Percentiles rank a stretch among this genome's conserved stretches.
Evolutionary conservation across 2,797 vertebrate species (phyloP).

Genomic region (Xerus rutilus): DNA sequence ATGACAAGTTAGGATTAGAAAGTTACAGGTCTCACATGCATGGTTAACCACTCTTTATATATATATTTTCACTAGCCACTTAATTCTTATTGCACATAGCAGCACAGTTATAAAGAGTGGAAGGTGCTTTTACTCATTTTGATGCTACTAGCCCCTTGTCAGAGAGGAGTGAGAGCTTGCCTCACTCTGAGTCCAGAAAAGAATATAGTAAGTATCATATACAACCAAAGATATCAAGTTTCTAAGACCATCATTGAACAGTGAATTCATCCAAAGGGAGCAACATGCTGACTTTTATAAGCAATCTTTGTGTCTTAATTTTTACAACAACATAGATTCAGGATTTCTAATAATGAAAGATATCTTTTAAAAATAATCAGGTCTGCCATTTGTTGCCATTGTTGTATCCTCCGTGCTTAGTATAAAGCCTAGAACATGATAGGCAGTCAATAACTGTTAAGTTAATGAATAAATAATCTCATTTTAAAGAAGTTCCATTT

Average conservation of each 20-base stretch:
- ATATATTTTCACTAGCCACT: background rate
- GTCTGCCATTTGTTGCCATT: background rate
- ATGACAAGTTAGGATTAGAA: background rate
- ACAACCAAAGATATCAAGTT: background rate
- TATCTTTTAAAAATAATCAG: background rate
- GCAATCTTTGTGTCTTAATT: conserved; percentile 11
- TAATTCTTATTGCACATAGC: background rate
- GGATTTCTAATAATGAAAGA: conserved; percentile 11
- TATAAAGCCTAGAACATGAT: background rate
- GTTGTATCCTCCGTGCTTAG: background rate
- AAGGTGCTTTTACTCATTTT: background rate
- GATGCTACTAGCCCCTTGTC: background rate
- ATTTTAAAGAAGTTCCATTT: background rate
- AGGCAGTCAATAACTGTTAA: background rate
- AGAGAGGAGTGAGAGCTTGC: background rate
- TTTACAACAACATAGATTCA: background rate
- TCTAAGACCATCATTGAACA: background rate
- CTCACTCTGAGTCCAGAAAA: background rate
- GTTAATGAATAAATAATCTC: background rate
- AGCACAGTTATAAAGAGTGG: background rate
- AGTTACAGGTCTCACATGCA: background rate
- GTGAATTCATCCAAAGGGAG: background rate
- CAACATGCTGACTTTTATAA: background rate
- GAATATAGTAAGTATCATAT: background rate
- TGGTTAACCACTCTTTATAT: background rate